These are phyloP conservation scores for Pammene fasciana DNA, from an alignment of 2,888 invertebrate species.

Conservation along the genomic window DNA sequence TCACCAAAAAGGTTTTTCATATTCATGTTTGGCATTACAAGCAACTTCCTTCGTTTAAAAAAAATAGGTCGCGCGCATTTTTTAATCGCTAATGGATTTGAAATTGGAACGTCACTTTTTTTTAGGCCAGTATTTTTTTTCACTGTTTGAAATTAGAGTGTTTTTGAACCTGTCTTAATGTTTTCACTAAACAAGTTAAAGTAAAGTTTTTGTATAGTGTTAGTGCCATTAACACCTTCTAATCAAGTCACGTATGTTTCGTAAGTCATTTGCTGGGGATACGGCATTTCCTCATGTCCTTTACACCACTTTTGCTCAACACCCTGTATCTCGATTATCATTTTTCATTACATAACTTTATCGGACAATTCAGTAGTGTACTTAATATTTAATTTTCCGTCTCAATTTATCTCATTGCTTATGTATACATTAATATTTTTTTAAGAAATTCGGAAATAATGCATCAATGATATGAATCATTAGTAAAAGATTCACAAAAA, in stretches of 20 bases:
- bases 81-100: conserved; percentile 38
- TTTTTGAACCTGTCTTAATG: background rate
- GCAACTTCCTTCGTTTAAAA: conserved; percentile 26
- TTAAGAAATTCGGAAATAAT: background rate
- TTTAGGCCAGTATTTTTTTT: conserved; percentile 15
- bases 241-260: conserved; percentile 65
- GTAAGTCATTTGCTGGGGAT: conserved; percentile 47
- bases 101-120: conserved; percentile 10
- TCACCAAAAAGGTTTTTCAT: conserved; percentile 51
- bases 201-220: conserved; percentile 23
- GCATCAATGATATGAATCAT: conserved; percentile 5
- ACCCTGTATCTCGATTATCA: conserved; percentile 19
- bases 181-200: conserved; percentile 11
- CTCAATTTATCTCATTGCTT: background rate
- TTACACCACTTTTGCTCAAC: conserved; percentile 49
- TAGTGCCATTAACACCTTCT: conserved; percentile 48
- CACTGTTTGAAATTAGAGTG: background rate
- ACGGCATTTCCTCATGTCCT: conserved; percentile 51
- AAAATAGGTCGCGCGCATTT: conserved; percentile 39
- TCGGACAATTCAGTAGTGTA: background rate
- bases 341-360: conserved; percentile 31
- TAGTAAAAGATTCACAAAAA: background rate
- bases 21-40: conserved; percentile 47
- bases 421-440: too few relatives aligned
- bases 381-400: background rate